Evolutionary conservation across 1,140 invertebrate species (phyloP), one percentile per base, ranked within the genome.

Genomic region (Anadara kagoshimensis): DNA sequence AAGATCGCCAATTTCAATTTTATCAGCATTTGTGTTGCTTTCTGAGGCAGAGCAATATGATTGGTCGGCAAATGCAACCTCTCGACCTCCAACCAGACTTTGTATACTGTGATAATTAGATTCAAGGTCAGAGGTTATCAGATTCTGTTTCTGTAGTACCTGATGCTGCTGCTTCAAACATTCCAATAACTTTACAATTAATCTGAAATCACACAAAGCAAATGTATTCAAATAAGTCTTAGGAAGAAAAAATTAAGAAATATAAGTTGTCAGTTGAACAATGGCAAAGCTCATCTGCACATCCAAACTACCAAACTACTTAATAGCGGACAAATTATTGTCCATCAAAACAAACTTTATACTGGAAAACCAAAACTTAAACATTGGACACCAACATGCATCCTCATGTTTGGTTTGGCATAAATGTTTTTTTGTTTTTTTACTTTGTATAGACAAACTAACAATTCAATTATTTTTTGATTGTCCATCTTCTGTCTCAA

Each of bases 21-120:
- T 36, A 3, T 36, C 29, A 3, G 29, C 29, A 36, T 36, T 36
- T 36, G 29, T 36, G 7, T 36, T 36, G 29, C 29, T 36, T 36
- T 36, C 29, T 36, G 29, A 36, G 29, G 29, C 29, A 36, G 29
- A 2, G 7, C 29, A 36, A 36, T 36, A 64, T 53, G 62, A 51
- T 18, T 78, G 70, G 22, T 79, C 79, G 26, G 68, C 80, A 81
- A 83, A 86, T 1, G 69, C 59, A n/a, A 86, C 76, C 29, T 84
- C 83, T 36, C 76, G 53, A 41, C 79, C 79, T 12, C 76, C 81
- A 45, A 79, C 71, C 56, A 78, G 44, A 24, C 71, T 59, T 45
- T 74, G 69, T n/a, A 84, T 70, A 7, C 51, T 53, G n/a, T 76
- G 62, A 70, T 79, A 84, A 12, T 75, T 74, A 0, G 64, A 44